Evolutionary conservation across 2,888 invertebrate genomes (phyloP).

Genomic region (Dicranocentrus wangi): DNA sequence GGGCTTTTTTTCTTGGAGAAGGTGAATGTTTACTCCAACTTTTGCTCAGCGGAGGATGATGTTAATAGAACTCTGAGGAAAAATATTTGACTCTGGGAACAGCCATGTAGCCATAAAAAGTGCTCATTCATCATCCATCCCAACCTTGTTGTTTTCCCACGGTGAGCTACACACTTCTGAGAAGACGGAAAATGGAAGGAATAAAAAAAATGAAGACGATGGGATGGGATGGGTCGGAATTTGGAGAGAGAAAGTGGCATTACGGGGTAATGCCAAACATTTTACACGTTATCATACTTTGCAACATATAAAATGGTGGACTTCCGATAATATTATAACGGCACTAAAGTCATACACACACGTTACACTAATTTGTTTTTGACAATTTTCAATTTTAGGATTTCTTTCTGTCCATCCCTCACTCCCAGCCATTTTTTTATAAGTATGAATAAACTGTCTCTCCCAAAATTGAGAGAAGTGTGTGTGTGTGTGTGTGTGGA

Average conservation of each 20-base stretch:
- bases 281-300: no score
- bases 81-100: conserved; percentile 40
- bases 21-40: conserved; percentile 20
- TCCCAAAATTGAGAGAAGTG: conserved; percentile 1
- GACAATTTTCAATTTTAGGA: no score
- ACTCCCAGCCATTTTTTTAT: no score
- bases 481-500: neutral
- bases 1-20: no score
- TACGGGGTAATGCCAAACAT: no score
- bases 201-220: conserved; percentile 1
- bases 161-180: neutral
- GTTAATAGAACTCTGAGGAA: conserved; percentile 33
- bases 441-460: no score
- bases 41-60: conserved; percentile 34
- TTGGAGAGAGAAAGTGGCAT: neutral
- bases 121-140: conserved; percentile 23
- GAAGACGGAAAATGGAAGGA: neutral
- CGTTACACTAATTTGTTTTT: no score
- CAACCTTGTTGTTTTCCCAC: conserved; percentile 27
- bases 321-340: no score
- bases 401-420: no score
- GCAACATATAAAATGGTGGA: no score
- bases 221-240: conserved; percentile 7
- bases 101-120: conserved; percentile 27
- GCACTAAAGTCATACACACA: no score